A percentile compares a stretch with the other conserved stretches of the same genome.
Conservation (phyloP, 2,113 vertebrate species). For the Oncorhynchus masou region DNA sequence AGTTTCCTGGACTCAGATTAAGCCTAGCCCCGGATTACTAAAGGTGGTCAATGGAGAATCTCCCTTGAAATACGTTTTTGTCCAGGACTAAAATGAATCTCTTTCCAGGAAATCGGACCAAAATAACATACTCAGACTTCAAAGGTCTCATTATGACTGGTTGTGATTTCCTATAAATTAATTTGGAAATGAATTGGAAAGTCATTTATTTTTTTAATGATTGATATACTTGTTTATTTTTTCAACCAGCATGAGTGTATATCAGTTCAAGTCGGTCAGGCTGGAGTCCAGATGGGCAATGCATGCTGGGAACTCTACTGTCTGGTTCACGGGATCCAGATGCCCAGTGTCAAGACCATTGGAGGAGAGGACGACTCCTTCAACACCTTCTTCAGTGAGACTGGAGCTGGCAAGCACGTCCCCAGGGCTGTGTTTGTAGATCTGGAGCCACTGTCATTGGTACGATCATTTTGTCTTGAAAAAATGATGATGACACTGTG, state of each 20-base stretch:
- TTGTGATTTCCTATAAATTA: too few species aligned
- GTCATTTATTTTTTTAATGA: not conserved
- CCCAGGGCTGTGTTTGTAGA: conserved; percentile 73
- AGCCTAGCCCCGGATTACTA: too few species aligned
- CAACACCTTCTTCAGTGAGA: conserved; percentile 76
- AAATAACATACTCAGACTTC: too few species aligned
- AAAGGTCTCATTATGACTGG: too few species aligned
- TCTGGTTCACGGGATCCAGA: conserved; percentile 27
- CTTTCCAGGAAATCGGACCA: too few species aligned
- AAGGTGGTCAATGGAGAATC: too few species aligned
- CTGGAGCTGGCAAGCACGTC: conserved; percentile 70
- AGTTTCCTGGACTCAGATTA: too few species aligned
- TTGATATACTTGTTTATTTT: not conserved
- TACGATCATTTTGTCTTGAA: conserved; percentile 30
- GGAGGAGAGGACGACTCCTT: conserved; percentile 46
- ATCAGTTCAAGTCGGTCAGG: conserved; percentile 60
- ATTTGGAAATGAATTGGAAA: too few species aligned
- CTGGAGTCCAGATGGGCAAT: conserved; percentile 66
- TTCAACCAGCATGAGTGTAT: conserved; percentile 58
- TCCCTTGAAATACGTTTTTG: too few species aligned
- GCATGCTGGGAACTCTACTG: conserved; percentile 34
- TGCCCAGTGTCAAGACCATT: conserved; percentile 32
- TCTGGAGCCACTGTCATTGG: conserved; percentile 70
- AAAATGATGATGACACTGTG: not conserved
- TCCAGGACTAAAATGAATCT: too few species aligned